Evolutionary conservation across 2,113 vertebrate species (phyloP).

Genomic region (Scomber scombrus): DNA sequence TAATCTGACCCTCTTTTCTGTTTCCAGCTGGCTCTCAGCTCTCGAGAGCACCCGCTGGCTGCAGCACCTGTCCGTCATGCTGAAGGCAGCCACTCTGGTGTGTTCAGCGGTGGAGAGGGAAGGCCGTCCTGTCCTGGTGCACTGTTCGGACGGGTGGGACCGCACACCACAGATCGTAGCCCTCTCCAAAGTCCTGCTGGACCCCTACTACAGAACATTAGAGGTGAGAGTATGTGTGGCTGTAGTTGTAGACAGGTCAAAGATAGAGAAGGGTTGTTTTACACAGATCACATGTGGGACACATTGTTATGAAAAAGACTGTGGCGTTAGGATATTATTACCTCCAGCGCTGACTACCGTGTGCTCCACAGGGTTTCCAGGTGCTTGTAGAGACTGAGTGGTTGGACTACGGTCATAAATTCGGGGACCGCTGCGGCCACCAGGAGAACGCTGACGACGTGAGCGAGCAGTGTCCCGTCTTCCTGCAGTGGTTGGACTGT

Average conservation of each 20-base stretch:
- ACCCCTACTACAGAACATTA: slow-evolving; percentile 97
- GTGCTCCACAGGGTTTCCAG: slow-evolving; percentile 91
- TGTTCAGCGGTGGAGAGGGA: slow-evolving; percentile 94
- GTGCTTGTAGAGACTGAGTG: slow-evolving; percentile 97
- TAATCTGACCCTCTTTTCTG: not conserved
- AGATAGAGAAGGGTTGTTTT: too few relatives aligned
- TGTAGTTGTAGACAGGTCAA: not conserved
- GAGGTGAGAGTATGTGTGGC: slow-evolving; percentile 84
- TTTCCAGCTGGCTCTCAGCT: slow-evolving; percentile 94
- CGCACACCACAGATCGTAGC: slow-evolving; percentile 97
- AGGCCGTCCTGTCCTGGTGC: slow-evolving; percentile 94
- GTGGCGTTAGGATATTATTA: not conserved
- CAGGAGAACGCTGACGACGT: slow-evolving; percentile 96
- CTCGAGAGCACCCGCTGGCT: slow-evolving; percentile 98
- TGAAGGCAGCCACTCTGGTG: slow-evolving; percentile 96
- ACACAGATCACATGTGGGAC: not conserved
- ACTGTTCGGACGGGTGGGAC: slow-evolving; percentile 98
- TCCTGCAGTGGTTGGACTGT: slow-evolving; percentile 98
- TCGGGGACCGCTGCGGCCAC: slow-evolving; percentile 97
- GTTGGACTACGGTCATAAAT: slow-evolving; percentile 98
- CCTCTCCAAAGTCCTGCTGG: slow-evolving; percentile 93
- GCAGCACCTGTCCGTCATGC: slow-evolving; percentile 97
- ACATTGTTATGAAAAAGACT: not conserved
- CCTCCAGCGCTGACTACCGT: not conserved
- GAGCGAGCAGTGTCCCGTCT: slow-evolving; percentile 97